Conservation (phyloP, 1,140 invertebrate species). For the Sycobia sp. region DNA sequence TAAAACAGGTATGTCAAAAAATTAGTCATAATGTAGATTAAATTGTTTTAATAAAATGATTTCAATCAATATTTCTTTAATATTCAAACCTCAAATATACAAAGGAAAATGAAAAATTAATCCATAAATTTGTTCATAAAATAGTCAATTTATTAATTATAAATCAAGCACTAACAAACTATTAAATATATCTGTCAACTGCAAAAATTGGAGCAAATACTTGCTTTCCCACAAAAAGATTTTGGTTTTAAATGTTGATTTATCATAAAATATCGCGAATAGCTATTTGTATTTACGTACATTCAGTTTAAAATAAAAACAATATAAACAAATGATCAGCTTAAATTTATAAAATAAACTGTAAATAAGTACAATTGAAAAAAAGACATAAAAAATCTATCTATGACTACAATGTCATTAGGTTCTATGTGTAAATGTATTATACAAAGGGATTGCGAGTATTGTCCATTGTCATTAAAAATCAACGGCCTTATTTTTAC, state of each 20-base stretch:
- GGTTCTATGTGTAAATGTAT: constrained; percentile 35
- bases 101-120: too few relatives aligned
- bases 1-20: constrained; percentile 67
- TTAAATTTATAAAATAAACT: constrained; percentile 28
- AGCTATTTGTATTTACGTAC: constrained; percentile 31
- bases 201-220: constrained; percentile 38
- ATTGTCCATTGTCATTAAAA: constrained; percentile 49
- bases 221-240: constrained; percentile 30
- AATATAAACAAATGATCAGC: constrained; percentile 34
- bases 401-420: constrained; percentile 19
- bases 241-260: constrained; percentile 34
- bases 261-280: constrained; percentile 40
- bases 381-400: constrained; percentile 20
- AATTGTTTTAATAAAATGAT: constrained; percentile 14
- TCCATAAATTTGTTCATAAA: constrained; percentile 49
- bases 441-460: constrained; percentile 47
- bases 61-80: neutral
- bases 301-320: constrained; percentile 33
- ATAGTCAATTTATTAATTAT: constrained; percentile 50
- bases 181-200: constrained; percentile 43
- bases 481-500: constrained; percentile 34
- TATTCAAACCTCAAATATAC: neutral
- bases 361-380: constrained; percentile 45
- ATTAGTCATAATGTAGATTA: constrained; percentile 56
- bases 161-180: constrained; percentile 42